Base-by-base conservation (phyloP, 1,140 invertebrate genomes). In the Scaptomyza graminum region DNA sequence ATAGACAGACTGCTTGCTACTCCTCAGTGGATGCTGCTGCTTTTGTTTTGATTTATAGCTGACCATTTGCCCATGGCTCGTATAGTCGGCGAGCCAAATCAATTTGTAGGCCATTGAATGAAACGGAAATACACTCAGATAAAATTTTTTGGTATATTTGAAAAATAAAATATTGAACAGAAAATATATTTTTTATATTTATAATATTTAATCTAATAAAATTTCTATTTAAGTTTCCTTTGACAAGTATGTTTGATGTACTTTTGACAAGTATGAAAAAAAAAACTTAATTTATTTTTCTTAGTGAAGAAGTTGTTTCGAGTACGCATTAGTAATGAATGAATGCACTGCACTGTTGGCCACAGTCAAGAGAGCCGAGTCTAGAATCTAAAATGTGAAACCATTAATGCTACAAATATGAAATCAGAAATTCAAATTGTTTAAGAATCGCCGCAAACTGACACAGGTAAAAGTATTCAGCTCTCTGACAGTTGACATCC, bases 41-140 rank as follows among this genome's bases (percentile, higher is more conserved):
- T 60, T 49, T 44, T 55, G 52, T 69, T 74, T 74, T 74, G 65
- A 69, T 63, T 74, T 74, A 69, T 51, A 56, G 31, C 9, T 9
- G 37, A 51, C 12, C 41, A 13, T 37, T 57, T 37, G 37, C 56
- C 50, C 51, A 64, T 28, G 41, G 28, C 31, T 34, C 31, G 55
- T 3, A 39, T 49, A 37, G 22, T 28, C 65, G 25, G 37, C 16
- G 28, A 55, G 41, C 49, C 63, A 66, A 72, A 72, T 72, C 69
- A 72, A 72, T 72, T 72, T 72, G 63, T 41, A 39, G 55, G 37
- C 62, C 59, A 62, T 22, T 64, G 62, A 52, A 31, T 47, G 60
- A 49, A 49, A 61, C 59, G 8, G 8, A 2, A 8, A 8, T 34
- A 34, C 31, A 34, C 31, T 34, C 25, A 25, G 2, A 3, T 3